Conservation (phyloP, 2,113 vertebrate genomes). For the Sorex fumeus region DNA sequence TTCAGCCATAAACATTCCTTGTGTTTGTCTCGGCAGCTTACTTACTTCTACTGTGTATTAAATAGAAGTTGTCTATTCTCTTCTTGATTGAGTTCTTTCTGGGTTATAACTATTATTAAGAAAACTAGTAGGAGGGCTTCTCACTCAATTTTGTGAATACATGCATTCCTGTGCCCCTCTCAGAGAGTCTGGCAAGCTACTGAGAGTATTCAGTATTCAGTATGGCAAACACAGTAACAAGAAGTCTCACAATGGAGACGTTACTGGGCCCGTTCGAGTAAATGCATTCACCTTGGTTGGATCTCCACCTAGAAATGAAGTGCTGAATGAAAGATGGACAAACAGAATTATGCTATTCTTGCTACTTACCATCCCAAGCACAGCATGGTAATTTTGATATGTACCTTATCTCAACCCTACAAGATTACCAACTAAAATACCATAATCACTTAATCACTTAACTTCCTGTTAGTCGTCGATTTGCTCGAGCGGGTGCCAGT, state of each 20-base stretch:
- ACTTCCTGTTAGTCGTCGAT: too few species aligned
- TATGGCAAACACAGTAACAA: too few species aligned
- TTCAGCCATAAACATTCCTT: background rate
- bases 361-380: background rate
- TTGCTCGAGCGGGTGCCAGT: too few species aligned
- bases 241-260: too few species aligned
- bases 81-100: background rate
- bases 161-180: too few species aligned
- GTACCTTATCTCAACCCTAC: background rate
- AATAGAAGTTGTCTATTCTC: background rate
- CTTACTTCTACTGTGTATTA: background rate
- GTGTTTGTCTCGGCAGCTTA: background rate
- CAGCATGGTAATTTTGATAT: background rate
- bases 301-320: background rate
- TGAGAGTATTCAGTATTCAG: too few species aligned
- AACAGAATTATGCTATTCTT: background rate
- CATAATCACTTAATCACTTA: too few species aligned
- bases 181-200: too few species aligned
- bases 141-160: background rate
- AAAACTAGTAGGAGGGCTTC: background rate
- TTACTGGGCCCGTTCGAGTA: too few species aligned
- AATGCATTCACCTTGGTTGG: background rate
- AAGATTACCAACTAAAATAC: constrained; percentile 31
- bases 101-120: background rate
- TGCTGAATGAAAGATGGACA: background rate